A percentile compares a stretch with the other conserved stretches of the same genome.
Conservation (phyloP, 92 coral and sea anemone species). For the Diadumene lineata region DNA sequence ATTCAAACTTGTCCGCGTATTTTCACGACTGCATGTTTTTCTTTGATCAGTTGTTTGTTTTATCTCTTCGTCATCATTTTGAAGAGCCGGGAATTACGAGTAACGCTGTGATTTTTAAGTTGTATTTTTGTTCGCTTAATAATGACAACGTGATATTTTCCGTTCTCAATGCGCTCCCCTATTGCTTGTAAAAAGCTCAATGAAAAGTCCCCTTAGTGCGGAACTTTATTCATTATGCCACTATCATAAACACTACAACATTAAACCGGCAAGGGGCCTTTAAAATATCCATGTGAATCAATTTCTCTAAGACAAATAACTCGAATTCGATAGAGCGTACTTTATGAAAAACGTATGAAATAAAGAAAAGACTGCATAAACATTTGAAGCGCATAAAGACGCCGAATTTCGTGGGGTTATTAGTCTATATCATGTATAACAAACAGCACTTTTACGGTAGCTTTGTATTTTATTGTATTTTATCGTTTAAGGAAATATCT, state of each 20-base stretch:
- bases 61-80: not conserved
- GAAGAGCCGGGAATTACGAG: not conserved
- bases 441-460: not conserved
- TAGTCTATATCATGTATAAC: too few species aligned
- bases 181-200: not conserved
- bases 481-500: not conserved
- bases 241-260: not conserved
- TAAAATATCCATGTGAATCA: not conserved
- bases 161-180: not conserved
- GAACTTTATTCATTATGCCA: not conserved
- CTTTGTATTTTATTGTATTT: not conserved
- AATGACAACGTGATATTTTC: not conserved
- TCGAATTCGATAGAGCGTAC: not conserved
- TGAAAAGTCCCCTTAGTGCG: not conserved
- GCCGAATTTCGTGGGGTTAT: not conserved
- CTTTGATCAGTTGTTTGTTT: not conserved
- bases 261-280: not conserved
- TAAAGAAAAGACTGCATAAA: not conserved
- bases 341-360: not conserved
- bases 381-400: not conserved
- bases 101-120: not conserved
- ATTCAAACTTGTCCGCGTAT: not conserved
- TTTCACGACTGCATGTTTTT: not conserved
- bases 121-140: not conserved
- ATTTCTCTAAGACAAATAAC: not conserved